Conservation (phyloP, 2,113 vertebrate species). For the Daubentonia madagascariensis region DNA sequence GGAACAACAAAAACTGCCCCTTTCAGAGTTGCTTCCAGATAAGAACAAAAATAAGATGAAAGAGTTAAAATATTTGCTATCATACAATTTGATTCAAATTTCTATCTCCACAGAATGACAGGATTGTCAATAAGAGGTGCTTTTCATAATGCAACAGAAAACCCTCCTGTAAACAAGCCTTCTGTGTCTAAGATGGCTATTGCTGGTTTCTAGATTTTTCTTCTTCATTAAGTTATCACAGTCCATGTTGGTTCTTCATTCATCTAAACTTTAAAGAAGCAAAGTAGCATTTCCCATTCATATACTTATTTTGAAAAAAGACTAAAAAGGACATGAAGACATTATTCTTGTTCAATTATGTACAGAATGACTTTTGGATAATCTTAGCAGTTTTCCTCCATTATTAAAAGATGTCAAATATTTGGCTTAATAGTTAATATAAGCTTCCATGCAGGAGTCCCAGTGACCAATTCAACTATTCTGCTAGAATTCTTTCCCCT, state of each 20-base stretch:
- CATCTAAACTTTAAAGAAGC: background rate
- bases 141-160: background rate
- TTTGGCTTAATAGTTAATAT: background rate
- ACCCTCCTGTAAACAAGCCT: background rate
- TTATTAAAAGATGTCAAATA: background rate
- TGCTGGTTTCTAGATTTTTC: background rate
- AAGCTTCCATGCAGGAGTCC: background rate
- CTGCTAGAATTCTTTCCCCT: background rate
- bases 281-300: background rate
- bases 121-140: background rate
- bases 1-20: background rate
- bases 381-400: background rate
- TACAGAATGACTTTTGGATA: background rate
- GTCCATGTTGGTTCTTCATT: background rate
- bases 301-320: background rate
- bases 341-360: background rate
- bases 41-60: background rate
- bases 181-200: background rate
- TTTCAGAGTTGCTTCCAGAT: background rate
- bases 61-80: background rate
- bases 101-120: background rate
- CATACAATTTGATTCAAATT: background rate
- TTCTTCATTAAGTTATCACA: background rate
- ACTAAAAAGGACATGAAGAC: background rate
- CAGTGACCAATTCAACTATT: background rate